Evolutionary conservation across 2,797 vertebrate species (phyloP).

Genomic region (Pangasius macronema): DNA sequence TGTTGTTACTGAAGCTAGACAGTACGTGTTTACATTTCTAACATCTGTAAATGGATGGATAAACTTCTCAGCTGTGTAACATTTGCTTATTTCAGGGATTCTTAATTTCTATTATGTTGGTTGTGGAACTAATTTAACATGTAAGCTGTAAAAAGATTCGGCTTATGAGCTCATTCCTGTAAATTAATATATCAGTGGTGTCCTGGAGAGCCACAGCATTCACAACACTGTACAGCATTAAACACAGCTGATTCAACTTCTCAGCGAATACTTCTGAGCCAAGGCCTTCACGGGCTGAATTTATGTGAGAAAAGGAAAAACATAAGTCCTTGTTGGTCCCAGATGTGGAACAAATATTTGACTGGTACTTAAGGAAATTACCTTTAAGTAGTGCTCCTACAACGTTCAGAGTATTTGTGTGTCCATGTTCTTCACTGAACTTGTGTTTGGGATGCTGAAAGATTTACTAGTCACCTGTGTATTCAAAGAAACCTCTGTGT

Average conservation of each 20-base stretch:
- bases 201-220: background rate
- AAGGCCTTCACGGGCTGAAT: background rate
- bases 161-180: background rate
- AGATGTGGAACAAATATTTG: background rate
- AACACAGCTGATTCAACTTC: conserved; percentile 5
- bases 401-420: background rate
- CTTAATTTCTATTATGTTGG: background rate
- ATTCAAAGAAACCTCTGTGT: background rate
- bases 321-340: background rate
- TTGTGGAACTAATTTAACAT: background rate
- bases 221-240: background rate
- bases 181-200: background rate
- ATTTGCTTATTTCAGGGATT: background rate
- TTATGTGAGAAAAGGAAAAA: background rate
- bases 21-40: background rate
- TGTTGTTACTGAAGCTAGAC: background rate
- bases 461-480: background rate
- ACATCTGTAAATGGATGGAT: background rate
- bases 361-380: background rate
- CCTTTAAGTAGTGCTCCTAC: background rate
- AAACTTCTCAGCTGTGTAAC: background rate
- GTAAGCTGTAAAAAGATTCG: background rate
- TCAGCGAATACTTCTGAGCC: background rate
- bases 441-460: background rate
- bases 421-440: background rate